A percentile compares a stretch with the other conserved stretches of the same genome.
phyloP scores from a whole-genome alignment of 2,888 invertebrate species.

The Troglohyphantes excavatus region DNA sequence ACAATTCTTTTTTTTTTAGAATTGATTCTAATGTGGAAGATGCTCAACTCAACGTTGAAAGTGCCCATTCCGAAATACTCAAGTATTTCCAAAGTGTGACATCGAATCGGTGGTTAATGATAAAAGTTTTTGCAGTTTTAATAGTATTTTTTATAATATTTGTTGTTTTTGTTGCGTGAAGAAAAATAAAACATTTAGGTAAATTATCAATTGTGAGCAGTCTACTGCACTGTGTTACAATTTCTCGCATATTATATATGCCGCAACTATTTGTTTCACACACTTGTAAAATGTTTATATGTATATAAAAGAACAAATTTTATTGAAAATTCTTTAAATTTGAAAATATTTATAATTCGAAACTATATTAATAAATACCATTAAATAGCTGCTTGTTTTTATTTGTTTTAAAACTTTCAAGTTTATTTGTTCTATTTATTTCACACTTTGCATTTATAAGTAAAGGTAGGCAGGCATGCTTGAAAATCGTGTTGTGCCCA shows the following conservation, averaged over 20 bases:
- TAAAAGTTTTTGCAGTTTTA: constrained; percentile 98
- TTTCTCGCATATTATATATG: constrained; percentile 71
- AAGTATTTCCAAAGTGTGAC: constrained; percentile 99
- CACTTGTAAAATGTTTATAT: constrained; percentile 41
- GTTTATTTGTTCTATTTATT: too few species aligned
- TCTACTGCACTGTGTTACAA: constrained; percentile 1
- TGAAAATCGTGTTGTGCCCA: too few species aligned
- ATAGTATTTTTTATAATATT: constrained; percentile 99
- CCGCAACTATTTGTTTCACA: constrained; percentile 40
- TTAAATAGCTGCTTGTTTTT: background rate
- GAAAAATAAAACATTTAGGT: background rate
- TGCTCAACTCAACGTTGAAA: constrained; percentile 97
- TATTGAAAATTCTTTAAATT: constrained; percentile 11
- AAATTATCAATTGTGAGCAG: constrained; percentile 24
- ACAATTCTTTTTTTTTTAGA: constrained; percentile 84
- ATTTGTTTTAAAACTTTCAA: background rate
- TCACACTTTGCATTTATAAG: too few species aligned
- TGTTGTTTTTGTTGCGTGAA: constrained; percentile 88
- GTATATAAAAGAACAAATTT: constrained; percentile 54
- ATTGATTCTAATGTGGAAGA: constrained; percentile 99
- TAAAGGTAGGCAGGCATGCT: too few species aligned
- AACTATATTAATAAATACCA: background rate
- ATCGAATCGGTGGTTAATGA: constrained; percentile 99
- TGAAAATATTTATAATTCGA: background rate
- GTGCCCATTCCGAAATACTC: constrained; percentile 97